These are phyloP conservation scores for Drosophila sp. DNA, from an alignment of 1,140 invertebrate species.

Conservation along the genomic window DNA sequence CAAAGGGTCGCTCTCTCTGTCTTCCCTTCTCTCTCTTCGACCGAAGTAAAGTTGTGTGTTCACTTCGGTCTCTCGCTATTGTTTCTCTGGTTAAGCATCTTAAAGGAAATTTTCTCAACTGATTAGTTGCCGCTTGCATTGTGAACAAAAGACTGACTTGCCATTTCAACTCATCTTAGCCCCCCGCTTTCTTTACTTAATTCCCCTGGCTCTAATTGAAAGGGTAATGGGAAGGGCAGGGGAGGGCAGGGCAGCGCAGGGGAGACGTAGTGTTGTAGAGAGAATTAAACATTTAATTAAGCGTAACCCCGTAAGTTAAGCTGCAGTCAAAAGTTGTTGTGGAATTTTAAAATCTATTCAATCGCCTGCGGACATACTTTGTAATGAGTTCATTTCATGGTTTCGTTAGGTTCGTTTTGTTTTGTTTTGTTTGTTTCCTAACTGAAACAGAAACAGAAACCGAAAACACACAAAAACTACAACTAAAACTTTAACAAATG, in stretches of 20 bases:
- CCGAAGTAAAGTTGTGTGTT: too few species aligned
- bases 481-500: constrained; percentile 42
- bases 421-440: constrained; percentile 12
- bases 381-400: constrained; percentile 56
- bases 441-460: constrained; percentile 6
- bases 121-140: constrained; percentile 71
- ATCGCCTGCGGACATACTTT: constrained; percentile 61
- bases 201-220: constrained; percentile 23
- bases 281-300: constrained; percentile 73
- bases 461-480: constrained; percentile 12
- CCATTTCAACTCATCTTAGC: neutral
- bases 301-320: constrained; percentile 62
- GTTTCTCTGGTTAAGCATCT: constrained; percentile 51
- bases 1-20: constrained; percentile 48
- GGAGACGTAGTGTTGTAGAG: neutral
- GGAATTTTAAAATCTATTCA: constrained; percentile 62
- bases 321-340: constrained; percentile 64
- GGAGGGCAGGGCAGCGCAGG: neutral
- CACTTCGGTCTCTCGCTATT: constrained; percentile 42
- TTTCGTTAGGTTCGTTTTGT: constrained; percentile 4
- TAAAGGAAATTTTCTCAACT: constrained; percentile 69
- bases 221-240: neutral
- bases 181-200: constrained; percentile 44
- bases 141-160: constrained; percentile 41
- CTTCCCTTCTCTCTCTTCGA: too few species aligned